These are phyloP conservation scores for Dichetophora obliterata DNA, from an alignment of 2,888 invertebrate species.

Conservation along the genomic window DNA sequence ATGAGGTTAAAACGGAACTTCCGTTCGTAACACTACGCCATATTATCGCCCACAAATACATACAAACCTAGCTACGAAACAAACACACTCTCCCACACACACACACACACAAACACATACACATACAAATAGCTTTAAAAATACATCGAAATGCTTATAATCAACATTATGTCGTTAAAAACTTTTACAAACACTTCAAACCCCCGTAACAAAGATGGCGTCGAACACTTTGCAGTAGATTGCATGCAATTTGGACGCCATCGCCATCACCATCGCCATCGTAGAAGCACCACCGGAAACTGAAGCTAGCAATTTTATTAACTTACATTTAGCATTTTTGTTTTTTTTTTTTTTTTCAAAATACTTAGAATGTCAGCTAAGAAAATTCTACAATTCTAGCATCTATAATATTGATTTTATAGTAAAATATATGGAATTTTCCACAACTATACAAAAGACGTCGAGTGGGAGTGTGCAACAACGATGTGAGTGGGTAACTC, in stretches of 20 bases:
- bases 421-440: no score
- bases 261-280: background rate
- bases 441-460: no score
- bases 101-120: conserved; percentile 20
- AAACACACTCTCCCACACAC: no score
- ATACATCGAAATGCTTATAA: background rate
- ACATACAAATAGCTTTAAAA: background rate
- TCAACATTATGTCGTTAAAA: conserved; percentile 6
- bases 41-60: background rate
- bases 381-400: no score
- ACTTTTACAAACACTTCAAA: background rate
- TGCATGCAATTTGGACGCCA: background rate
- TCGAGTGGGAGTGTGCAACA: no score
- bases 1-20: conserved; percentile 23
- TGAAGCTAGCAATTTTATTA: background rate
- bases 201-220: conserved; percentile 2
- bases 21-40: conserved; percentile 3
- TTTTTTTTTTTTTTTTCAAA: background rate
- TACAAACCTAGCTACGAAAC: background rate
- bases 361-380: background rate
- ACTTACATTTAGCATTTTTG: background rate
- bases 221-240: background rate
- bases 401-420: no score
- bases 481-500: no score
- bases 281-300: background rate